A percentile compares a stretch with the other conserved stretches of the same genome.
Conservation (phyloP, 1,140 invertebrate genomes). For the Drosophila lowei region DNA sequence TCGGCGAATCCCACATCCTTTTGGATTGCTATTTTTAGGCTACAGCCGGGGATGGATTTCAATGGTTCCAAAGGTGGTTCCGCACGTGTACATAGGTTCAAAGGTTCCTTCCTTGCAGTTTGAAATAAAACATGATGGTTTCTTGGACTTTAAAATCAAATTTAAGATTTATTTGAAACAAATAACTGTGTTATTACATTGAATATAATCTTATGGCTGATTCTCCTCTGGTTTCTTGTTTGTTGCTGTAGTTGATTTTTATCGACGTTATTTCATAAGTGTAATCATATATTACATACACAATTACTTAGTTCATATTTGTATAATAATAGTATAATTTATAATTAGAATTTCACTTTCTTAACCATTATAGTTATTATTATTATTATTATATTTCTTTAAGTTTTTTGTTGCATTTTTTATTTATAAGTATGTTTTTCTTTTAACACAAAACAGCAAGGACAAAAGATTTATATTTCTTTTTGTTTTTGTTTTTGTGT, state of each 20-base stretch:
- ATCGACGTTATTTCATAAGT: constrained; percentile 54
- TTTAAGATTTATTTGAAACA: constrained; percentile 83
- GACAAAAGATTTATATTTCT: constrained; percentile 24
- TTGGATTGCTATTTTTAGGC: no score
- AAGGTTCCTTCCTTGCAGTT: not conserved
- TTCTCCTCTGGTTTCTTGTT: constrained; percentile 43
- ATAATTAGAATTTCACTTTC: constrained; percentile 59
- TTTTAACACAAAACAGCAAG: constrained; percentile 44
- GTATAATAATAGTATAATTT: constrained; percentile 64
- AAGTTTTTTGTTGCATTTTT: constrained; percentile 33
- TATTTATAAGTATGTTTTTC: constrained; percentile 46
- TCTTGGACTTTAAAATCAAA: constrained; percentile 77
- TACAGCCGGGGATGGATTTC: no score
- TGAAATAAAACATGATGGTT: constrained; percentile 7
- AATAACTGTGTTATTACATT: constrained; percentile 83
- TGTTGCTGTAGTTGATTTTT: constrained; percentile 45
- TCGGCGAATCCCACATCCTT: no score
- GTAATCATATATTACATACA: constrained; percentile 81
- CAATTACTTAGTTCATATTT: constrained; percentile 69
- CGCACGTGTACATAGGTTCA: no score
- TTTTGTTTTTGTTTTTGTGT: constrained; percentile 40
- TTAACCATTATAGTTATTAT: constrained; percentile 22
- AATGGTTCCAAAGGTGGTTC: no score
- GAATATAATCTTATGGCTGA: constrained; percentile 75
- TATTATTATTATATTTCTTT: constrained; percentile 43